Conservation (phyloP, 2,113 vertebrate genomes). For the Oryzias celebensis region DNA sequence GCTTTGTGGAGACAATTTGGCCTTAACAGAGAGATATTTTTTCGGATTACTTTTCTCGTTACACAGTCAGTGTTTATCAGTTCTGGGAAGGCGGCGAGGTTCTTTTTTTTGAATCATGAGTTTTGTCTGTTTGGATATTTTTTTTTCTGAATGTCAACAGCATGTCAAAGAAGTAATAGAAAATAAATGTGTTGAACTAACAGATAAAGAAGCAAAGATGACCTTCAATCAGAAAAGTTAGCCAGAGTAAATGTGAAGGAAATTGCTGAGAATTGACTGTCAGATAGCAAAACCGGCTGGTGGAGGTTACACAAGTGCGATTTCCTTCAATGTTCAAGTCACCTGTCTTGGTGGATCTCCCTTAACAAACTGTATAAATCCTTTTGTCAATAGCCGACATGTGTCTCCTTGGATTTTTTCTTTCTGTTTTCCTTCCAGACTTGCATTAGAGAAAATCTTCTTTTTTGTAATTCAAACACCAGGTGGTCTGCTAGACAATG, state of each 20-base stretch:
- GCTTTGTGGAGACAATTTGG: constrained; percentile 82
- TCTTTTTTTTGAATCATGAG: constrained; percentile 38
- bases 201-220: not conserved
- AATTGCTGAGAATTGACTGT: not conserved
- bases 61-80: constrained; percentile 89
- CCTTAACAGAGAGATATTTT: constrained; percentile 78
- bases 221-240: not conserved
- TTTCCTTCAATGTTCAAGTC: constrained; percentile 5
- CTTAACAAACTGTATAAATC: constrained; percentile 85
- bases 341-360: constrained; percentile 85
- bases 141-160: constrained; percentile 3
- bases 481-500: constrained; percentile 76
- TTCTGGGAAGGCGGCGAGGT: constrained; percentile 31
- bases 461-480: constrained; percentile 88
- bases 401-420: constrained; percentile 59
- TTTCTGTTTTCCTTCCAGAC: constrained; percentile 86
- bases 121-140: constrained; percentile 5
- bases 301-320: constrained; percentile 15
- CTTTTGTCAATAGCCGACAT: constrained; percentile 74
- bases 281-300: not conserved
- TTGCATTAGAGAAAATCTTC: constrained; percentile 87
- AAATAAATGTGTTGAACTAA: not conserved
- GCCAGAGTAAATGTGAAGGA: constrained; percentile 1
- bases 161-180: constrained; percentile 1
- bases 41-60: constrained; percentile 81